Evolutionary conservation across 1,140 invertebrate genomes (phyloP).

Genomic region (Hetaerina americana): DNA sequence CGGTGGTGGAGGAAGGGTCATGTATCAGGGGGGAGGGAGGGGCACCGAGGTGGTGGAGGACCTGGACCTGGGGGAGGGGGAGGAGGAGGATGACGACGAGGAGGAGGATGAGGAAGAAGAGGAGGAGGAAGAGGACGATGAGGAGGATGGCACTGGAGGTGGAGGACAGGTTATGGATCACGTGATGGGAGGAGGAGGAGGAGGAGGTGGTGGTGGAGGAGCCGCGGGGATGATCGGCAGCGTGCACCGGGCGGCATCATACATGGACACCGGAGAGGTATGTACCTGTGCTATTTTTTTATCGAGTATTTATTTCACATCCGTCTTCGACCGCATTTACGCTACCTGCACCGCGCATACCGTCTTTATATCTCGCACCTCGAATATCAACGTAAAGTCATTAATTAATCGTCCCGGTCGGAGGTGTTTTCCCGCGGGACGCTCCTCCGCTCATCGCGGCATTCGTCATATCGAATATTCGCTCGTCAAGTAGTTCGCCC

Average conservation of each 20-base stretch:
- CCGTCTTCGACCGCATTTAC: neutral
- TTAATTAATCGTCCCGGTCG: too few relatives aligned
- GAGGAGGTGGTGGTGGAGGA: constrained; percentile 7
- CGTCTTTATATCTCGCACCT: too few relatives aligned
- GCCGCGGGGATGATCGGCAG: constrained; percentile 7
- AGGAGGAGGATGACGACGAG: constrained; percentile 14
- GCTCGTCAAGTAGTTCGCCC: too few relatives aligned
- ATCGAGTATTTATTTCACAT: neutral
- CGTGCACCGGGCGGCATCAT: neutral
- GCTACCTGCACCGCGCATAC: neutral
- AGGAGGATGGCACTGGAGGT: constrained; percentile 5
- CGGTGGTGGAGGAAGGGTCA: constrained; percentile 35
- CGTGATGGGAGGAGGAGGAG: constrained; percentile 1
- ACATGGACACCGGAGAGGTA: constrained; percentile 2
- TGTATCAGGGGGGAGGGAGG: constrained; percentile 36
- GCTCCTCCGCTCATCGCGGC: neutral
- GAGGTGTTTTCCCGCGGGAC: neutral
- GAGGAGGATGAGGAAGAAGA: constrained; percentile 11
- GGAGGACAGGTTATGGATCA: constrained; percentile 7
- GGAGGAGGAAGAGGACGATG: constrained; percentile 17
- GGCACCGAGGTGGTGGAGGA: constrained; percentile 33
- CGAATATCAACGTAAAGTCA: too few relatives aligned
- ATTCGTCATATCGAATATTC: too few relatives aligned
- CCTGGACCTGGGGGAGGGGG: constrained; percentile 15
- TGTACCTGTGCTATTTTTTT: neutral